Conservation (phyloP, 2,113 vertebrate species). For the Apistogramma diplotaenia region DNA sequence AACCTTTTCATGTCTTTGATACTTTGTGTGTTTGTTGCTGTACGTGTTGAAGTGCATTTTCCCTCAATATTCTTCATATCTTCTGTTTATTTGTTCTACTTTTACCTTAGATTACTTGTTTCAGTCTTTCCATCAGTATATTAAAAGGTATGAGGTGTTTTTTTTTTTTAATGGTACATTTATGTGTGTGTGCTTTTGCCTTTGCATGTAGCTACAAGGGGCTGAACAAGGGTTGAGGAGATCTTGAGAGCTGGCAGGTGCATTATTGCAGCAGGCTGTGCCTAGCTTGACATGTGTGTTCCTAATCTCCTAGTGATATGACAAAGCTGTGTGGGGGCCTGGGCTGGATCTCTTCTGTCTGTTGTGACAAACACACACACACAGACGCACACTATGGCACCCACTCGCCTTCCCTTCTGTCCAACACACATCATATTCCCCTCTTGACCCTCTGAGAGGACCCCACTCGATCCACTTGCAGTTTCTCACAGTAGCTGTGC, state of each 20-base stretch:
- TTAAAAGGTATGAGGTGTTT: not conserved
- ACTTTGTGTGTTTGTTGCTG: constrained; percentile 6
- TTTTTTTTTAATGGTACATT: not conserved
- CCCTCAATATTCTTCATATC: not conserved
- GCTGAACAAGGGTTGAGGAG: constrained; percentile 59
- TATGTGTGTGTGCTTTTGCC: constrained; percentile 8
- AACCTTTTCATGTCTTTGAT: constrained; percentile 50
- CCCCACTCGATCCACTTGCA: constrained; percentile 25
- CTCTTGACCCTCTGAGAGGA: constrained; percentile 54
- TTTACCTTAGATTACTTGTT: not conserved
- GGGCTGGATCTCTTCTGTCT: constrained; percentile 61
- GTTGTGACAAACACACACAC: constrained; percentile 53
- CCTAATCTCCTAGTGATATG: constrained; percentile 76
- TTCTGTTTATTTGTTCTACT: not conserved
- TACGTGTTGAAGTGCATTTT: not conserved
- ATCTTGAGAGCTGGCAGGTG: constrained; percentile 73
- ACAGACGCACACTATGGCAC: constrained; percentile 12
- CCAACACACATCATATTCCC: constrained; percentile 29
- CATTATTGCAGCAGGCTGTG: constrained; percentile 71
- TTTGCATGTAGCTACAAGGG: constrained; percentile 16
- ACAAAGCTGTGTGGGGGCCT: constrained; percentile 73
- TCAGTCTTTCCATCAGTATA: not conserved
- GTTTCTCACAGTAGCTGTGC: constrained; percentile 32
- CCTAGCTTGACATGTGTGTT: constrained; percentile 73
- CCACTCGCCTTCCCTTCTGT: constrained; percentile 34